Evolutionary conservation across 92 coral and sea anemone species (phyloP).

Genomic region (Umimayanthus kanabou): DNA sequence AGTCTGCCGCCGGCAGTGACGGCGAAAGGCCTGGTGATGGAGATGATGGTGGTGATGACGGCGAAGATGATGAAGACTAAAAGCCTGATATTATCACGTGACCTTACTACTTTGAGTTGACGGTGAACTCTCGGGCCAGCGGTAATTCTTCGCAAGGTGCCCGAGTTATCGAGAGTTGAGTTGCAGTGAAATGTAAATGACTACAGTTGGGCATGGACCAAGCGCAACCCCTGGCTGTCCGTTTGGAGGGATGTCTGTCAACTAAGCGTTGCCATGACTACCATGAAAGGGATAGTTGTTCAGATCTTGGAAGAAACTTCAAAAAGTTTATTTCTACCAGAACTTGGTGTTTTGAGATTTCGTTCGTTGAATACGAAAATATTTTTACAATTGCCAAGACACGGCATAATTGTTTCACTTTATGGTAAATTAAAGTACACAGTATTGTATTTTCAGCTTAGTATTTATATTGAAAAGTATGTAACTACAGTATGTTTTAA

Average conservation of each 20-base stretch:
- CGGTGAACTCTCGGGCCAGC: neutral
- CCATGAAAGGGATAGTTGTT: neutral
- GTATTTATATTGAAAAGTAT: no score
- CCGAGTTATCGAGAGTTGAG: neutral
- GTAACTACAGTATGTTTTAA: neutral
- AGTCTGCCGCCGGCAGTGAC: constrained; percentile 57
- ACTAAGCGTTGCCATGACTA: neutral
- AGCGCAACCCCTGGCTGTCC: neutral
- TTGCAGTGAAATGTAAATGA: neutral
- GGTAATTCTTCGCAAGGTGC: neutral
- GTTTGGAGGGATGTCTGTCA: neutral
- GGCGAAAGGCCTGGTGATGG: constrained; percentile 55
- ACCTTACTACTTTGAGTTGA: neutral
- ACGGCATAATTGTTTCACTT: neutral
- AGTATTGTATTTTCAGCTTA: no score
- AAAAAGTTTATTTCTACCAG: neutral
- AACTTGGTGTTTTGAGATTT: neutral
- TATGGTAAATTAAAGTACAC: no score
- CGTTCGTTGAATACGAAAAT: neutral
- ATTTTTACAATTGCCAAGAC: neutral
- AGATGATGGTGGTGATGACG: constrained; percentile 62
- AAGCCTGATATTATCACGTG: neutral
- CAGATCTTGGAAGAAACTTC: neutral
- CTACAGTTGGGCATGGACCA: neutral
- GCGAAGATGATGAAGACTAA: constrained; percentile 45